These are phyloP conservation scores for Pollenia angustigena DNA, from an alignment of 2,888 invertebrate genomes.

Conservation along the genomic window DNA sequence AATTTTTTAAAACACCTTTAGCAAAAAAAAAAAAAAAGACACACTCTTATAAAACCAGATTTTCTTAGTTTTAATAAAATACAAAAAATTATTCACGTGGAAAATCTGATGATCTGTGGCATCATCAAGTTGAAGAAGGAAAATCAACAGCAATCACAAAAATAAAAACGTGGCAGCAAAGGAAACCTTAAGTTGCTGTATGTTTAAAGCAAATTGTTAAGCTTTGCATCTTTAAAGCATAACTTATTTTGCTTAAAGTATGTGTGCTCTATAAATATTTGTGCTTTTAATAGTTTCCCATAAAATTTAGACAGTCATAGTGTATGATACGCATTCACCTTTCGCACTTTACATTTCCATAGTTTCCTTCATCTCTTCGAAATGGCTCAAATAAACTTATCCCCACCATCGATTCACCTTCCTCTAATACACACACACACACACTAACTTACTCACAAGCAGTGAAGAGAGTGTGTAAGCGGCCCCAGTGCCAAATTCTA, in stretches of 20 bases:
- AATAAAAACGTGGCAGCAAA: conserved; percentile 12
- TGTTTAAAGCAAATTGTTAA: conserved; percentile 23
- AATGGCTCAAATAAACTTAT: conserved; percentile 53
- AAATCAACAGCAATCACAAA: conserved; percentile 43
- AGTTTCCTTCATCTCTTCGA: conserved; percentile 12
- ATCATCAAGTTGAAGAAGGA: conserved; percentile 49
- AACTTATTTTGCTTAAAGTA: conserved; percentile 1
- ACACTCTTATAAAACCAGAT: conserved; percentile 17
- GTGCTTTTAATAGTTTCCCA: conserved; percentile 75
- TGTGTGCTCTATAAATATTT: conserved; percentile 29
- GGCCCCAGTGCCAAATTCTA: conserved; percentile 51
- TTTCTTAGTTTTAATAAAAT: conserved; percentile 38
- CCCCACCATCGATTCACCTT: conserved; percentile 9
- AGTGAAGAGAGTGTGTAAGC: neutral
- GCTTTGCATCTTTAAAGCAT: conserved; percentile 17
- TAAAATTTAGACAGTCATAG: conserved; percentile 63
- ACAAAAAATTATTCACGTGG: conserved; percentile 80
- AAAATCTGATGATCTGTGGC: conserved; percentile 83
- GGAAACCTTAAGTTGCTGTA: conserved; percentile 13
- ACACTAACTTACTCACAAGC: no score
- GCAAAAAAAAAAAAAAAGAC: conserved; percentile 24
- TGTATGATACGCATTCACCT: conserved; percentile 68
- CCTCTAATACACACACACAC: no score
- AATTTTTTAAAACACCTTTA: conserved; percentile 74
- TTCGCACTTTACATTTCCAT: conserved; percentile 36